phyloP scores from a whole-genome alignment of 2,113 vertebrate genomes.

The Chlorodrepanis virens region DNA sequence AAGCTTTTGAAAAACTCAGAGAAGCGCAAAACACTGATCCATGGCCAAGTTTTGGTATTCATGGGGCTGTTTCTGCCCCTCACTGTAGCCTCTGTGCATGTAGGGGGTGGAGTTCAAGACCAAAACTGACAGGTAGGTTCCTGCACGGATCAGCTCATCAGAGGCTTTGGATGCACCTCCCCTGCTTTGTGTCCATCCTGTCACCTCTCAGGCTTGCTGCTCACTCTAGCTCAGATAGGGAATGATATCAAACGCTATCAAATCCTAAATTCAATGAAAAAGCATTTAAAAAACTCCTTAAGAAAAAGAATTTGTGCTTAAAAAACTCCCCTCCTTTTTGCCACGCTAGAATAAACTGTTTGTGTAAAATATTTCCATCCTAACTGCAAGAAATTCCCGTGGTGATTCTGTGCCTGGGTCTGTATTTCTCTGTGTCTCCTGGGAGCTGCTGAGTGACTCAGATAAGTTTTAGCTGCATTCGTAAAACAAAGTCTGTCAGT shows the following conservation, averaged over 20 bases:
- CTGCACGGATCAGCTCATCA: background rate
- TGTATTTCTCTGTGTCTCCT: background rate
- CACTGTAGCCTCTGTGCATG: accelerated
- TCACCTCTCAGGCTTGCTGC: background rate
- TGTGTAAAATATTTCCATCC: background rate
- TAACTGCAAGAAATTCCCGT: background rate
- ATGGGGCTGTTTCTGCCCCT: background rate
- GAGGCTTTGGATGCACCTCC: background rate
- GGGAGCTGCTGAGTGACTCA: constrained; percentile 39
- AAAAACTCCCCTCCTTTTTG: background rate
- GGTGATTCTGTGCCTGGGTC: background rate
- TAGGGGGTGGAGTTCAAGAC: background rate
- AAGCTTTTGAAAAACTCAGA: background rate
- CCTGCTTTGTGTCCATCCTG: background rate
- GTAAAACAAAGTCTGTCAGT: background rate
- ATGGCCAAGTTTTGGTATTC: background rate
- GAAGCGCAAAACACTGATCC: background rate
- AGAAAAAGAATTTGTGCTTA: background rate
- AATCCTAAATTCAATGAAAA: background rate
- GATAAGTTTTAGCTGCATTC: constrained; percentile 15
- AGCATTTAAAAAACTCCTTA: accelerated
- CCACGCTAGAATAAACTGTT: background rate
- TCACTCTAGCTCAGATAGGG: accelerated
- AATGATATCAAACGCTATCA: background rate
- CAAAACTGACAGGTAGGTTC: background rate